A percentile compares a stretch with the other conserved stretches of the same genome.
phyloP scores from a whole-genome alignment of 2,113 vertebrate species.

The Caretta caretta region DNA sequence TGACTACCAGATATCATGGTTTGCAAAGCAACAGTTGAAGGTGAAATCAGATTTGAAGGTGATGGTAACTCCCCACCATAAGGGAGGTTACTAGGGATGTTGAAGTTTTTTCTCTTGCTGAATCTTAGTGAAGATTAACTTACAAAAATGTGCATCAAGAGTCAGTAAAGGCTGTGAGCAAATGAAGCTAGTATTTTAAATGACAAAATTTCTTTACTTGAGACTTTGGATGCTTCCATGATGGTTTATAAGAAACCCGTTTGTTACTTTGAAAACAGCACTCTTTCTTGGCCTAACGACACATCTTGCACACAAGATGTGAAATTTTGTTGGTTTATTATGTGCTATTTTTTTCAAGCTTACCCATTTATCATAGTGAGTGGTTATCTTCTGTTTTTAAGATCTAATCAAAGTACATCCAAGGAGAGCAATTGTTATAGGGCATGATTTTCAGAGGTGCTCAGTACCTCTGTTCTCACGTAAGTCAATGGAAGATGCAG shows the following conservation, averaged over 20 bases:
- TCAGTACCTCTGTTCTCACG: rapidly evolving
- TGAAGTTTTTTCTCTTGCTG: neutral
- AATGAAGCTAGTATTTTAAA: neutral
- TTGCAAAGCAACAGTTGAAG: neutral
- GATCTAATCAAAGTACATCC: neutral
- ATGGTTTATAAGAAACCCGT: neutral
- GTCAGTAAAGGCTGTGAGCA: neutral
- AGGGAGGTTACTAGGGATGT: neutral
- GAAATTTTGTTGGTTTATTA: neutral
- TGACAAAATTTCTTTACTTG: neutral
- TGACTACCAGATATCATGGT: neutral
- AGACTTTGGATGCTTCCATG: neutral
- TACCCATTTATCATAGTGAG: neutral
- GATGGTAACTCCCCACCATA: neutral
- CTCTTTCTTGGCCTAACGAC: neutral
- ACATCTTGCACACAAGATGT: neutral
- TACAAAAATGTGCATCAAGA: too few species aligned
- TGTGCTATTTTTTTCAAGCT: neutral
- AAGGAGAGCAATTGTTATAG: neutral
- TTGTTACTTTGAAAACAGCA: neutral
- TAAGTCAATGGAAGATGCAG: neutral
- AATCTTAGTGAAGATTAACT: neutral
- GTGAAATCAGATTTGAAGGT: neutral
- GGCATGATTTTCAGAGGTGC: neutral
- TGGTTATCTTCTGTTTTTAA: neutral